A percentile compares a stretch with the other conserved stretches of the same genome.
phyloP scores from a whole-genome alignment of 23 tunicate genomes.

The Botrylloides violaceus region DNA sequence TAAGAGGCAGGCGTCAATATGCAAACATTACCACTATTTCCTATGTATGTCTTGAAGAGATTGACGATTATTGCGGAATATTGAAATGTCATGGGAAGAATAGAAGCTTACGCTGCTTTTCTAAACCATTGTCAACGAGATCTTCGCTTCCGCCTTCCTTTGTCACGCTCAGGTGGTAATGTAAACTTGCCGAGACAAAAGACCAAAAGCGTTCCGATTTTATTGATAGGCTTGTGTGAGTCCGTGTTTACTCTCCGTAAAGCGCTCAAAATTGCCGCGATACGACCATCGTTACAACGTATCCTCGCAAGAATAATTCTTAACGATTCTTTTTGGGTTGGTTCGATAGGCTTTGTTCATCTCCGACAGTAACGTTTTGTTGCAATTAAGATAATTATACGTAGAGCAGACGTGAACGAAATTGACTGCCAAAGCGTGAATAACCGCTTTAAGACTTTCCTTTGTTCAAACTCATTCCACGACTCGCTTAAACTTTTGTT shows the following conservation, averaged over 20 bases:
- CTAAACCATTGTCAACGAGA: conserved; percentile 9
- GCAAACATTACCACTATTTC: not conserved
- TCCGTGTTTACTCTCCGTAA: not conserved
- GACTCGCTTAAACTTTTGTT: no score
- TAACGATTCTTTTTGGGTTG: not conserved
- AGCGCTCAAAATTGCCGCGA: not conserved
- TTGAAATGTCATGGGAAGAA: not conserved
- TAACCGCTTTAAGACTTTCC: no score
- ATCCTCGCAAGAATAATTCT: not conserved
- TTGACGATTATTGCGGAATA: not conserved
- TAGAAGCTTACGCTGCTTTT: not conserved
- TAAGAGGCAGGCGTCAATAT: not conserved
- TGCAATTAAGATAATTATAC: not conserved
- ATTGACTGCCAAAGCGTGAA: no score
- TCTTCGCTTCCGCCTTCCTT: conserved; percentile 14
- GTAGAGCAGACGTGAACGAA: no score
- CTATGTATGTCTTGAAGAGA: not conserved
- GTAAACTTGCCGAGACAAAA: conserved; percentile 19
- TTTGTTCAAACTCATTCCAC: no score
- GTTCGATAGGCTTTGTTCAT: not conserved
- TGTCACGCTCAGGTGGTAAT: conserved; percentile 30
- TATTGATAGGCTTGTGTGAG: conserved; percentile 4
- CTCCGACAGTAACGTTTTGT: not conserved
- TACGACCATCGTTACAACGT: not conserved
- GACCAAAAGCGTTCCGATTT: conserved; percentile 8